Base-by-base conservation (phyloP, 2,797 vertebrate genomes). In the Myotis vivesi region DNA sequence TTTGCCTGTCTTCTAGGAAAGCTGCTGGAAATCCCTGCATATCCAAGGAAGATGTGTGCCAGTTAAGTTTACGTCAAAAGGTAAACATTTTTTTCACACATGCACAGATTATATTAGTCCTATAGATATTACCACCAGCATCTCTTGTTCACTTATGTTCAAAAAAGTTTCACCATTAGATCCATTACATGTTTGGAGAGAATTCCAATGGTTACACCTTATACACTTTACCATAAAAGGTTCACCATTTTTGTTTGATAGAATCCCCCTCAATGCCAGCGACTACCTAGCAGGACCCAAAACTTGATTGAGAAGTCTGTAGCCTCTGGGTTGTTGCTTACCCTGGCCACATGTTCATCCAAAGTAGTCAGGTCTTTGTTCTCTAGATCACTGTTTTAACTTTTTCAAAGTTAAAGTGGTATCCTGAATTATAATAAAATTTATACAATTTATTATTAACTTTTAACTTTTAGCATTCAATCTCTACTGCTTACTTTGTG, bases 1-100 rank as follows among this genome's bases (percentile, higher is more conserved):
- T 99, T 95, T 99, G 99, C 97, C 98, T 99, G 23, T 98, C 98
- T 92, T 98, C 98, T n/a, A 97, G 88, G 96, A 96, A 98, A 95
- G 97, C 97, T 23, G 96, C 97, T 64, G 98, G 97, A 96, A 97
- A 96, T 83, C 98, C 98, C 85, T 99, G 99, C 94, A 96, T 99
- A 95, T 98, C 98, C 92, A 98, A 95, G 84, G 97, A 99, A 87
- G 97, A 98, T 91, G 98, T 98, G 57, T 97, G 92, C 94, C 98
- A 92, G 76, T 97, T 99, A 89, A 96, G 98, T 85, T 97, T 97
- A 41, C 98, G 98, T 96, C 99, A 99, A 97, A 99, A 96, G 99
- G 99, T 99, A 98, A 83, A 62, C 3, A 38, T 92, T 89, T 12
- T 86, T 71, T 90, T 77, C 25, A 44, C 59, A 5, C 75, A 5